Conservation (phyloP, 2,888 invertebrate genomes). For the Amaurobius ferox region DNA sequence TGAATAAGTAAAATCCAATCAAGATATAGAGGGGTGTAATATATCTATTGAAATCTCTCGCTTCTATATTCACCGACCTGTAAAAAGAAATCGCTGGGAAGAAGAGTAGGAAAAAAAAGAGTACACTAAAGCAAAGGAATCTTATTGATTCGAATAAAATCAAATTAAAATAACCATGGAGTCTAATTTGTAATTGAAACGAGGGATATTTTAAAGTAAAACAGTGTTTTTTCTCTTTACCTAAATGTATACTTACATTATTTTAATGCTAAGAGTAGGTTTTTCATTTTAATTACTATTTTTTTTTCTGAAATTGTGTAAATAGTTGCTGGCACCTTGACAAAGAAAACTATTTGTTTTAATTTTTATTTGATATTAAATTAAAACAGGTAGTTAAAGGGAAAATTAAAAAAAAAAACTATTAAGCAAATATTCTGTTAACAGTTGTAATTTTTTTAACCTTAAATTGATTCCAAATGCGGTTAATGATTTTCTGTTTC, state of each 20-base stretch:
- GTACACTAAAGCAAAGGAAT: conserved; percentile 5
- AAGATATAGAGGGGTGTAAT: background rate
- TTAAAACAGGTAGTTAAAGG: background rate
- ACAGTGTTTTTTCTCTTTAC: background rate
- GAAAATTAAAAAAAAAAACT: background rate
- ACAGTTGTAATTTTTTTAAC: background rate
- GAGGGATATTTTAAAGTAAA: background rate
- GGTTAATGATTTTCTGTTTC: background rate
- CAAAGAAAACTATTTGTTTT: conserved; percentile 1
- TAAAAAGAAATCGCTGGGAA: background rate
- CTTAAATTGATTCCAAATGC: background rate
- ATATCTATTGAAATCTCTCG: background rate
- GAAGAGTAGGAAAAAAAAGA: background rate
- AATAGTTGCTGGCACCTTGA: background rate
- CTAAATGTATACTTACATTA: conserved; percentile 7
- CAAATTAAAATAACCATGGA: conserved; percentile 34
- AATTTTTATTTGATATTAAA: background rate
- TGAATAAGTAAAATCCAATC: background rate
- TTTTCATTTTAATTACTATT: conserved; percentile 9
- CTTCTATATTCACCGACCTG: background rate
- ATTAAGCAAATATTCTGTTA: background rate
- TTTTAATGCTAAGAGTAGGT: background rate
- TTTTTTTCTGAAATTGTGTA: background rate
- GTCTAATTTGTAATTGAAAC: conserved; percentile 70
- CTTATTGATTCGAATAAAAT: conserved; percentile 61